Evolutionary conservation across 1,140 invertebrate species (phyloP), one percentile per base, ranked within the genome.

Genomic region (Zaprionus nigranus): DNA sequence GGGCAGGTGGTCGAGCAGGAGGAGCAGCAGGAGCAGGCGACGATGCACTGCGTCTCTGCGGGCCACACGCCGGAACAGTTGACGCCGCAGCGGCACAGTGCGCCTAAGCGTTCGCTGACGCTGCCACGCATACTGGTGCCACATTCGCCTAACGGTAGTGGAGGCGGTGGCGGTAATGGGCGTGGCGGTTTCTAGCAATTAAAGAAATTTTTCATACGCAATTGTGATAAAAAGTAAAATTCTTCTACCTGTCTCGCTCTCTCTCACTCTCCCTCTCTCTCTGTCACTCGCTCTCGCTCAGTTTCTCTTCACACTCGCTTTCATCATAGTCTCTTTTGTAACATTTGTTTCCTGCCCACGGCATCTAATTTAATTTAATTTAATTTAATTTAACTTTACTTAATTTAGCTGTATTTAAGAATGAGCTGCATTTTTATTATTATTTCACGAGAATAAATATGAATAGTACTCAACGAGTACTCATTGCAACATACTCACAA

Each of bases 131-230:
- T 91, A 34, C 74, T 91, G 6, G 81, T 91, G 64, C 85, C 90
- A 9, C 85, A 73, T 20, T 24, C 75, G 24, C n/a, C 77, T 30
- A 40, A 70, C 17, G 59, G 82, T 1, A 49, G 56, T 20, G 56
- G 77, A 56, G 51, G 73, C 4, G 60, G 60, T 26, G 54, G 61
- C 24, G 30, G 64, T 15, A 71, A 69, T 68, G 75, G 79, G 56
- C 88, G 87, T 75, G 75, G 90, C 40, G 77, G 90, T 62, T 91
- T 91, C 90, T 91, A 91, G 90, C 90, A 91, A 87, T 87, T 91
- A 91, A 91, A 91, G 85, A 91, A 91, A 87, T 91, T 91, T 87
- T 91, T 91, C 90, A 91, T 91, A 90, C 90, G 90, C 81, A 91
- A 91, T 91, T 91, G 90, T 91, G 90, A 91, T 91, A 91, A 91